Conservation (phyloP, 1,140 invertebrate species). For the Diploscapter pachys region DNA sequence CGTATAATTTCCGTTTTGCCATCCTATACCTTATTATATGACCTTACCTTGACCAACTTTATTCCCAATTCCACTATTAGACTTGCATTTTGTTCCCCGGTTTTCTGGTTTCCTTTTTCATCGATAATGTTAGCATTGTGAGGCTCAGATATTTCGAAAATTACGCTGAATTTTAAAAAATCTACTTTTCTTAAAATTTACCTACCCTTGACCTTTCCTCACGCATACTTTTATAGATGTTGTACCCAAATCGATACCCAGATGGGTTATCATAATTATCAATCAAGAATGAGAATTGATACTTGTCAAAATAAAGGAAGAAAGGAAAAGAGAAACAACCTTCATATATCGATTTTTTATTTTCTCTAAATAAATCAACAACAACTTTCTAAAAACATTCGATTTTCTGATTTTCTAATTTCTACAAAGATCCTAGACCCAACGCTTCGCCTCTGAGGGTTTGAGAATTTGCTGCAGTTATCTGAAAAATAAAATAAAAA, state of each 20-base stretch:
- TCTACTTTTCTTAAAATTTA: too few species aligned
- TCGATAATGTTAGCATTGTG: too few species aligned
- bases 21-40: too few species aligned
- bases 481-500: background rate
- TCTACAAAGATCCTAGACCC: background rate
- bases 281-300: background rate
- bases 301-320: background rate
- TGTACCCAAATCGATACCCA: background rate
- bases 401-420: background rate
- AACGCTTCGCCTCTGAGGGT: background rate
- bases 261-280: background rate
- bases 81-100: too few species aligned
- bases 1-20: too few species aligned
- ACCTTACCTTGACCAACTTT: too few species aligned
- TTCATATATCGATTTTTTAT: background rate
- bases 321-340: background rate
- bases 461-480: background rate
- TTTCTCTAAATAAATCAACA: background rate
- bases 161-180: too few species aligned
- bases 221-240: background rate
- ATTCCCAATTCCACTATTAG: too few species aligned
- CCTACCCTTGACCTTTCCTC: too few species aligned
- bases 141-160: too few species aligned
- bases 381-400: background rate
- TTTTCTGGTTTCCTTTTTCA: too few species aligned